Base-by-base conservation (phyloP, 1,140 invertebrate species). In the Nasonia vitripennis region DNA sequence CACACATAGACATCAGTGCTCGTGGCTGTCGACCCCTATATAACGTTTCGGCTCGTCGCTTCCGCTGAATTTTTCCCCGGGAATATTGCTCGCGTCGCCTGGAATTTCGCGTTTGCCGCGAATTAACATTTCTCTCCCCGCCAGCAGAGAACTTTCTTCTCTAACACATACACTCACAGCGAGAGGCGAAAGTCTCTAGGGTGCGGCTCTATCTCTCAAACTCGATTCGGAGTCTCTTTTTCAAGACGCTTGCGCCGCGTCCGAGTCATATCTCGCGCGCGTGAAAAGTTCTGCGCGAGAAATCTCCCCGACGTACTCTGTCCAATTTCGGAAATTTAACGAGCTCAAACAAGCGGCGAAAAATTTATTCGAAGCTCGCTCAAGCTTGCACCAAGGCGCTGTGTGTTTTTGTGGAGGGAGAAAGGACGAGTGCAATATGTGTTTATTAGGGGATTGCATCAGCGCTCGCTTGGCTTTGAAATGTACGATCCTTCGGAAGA, bases 371-470 rank as follows among this genome's bases (percentile, higher is more conserved):
- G 10, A 41, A 41, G 5, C 37, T 41, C 37, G 7, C 5, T 41
- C 37, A 3, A 27, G 27, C 27, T 27, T 27, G 27, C 27, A 1
- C 27, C 27, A 1, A 0, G 27, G 27, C 0, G 27, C 27, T 27
- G 27, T 27, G 1, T 27, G 27, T 27, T 27, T 27, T 27, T 27
- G 27, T 1, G 27, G 20, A n/a, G 7, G 2, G n/a, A 68, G 67
- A 68, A 23, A 17, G 11, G 12, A 74, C 7, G 20, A 77, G 20
- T 77, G 41, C 41, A 77, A 77, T 45, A 77, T 48, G 74, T 20
- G 41, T 77, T 77, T 77, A 12, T 77, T 34, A 45, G 23, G 48
- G 45, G n/a, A 51, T 51, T 55, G 48, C 48, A 78, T 27, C 75
- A 31, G 27, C n/a, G 14, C 14, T 27, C 27, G 48, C 27, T 75